Conservation (phyloP, 2,797 vertebrate species). For the Paratrypauchen microcephalus region DNA sequence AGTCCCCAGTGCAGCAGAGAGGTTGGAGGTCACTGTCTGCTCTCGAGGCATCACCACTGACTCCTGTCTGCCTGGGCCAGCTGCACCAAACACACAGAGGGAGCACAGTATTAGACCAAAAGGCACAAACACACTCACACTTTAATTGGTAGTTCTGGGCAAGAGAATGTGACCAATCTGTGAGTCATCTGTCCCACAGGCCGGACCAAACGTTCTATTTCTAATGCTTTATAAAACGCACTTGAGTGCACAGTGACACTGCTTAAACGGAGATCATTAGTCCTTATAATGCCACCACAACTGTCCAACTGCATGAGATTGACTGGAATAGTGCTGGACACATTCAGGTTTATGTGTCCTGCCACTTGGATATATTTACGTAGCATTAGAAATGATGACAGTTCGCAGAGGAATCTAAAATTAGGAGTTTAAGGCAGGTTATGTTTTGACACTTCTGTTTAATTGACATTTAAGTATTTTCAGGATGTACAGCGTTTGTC, state of each 20-base stretch:
- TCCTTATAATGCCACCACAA: slow-evolving; percentile 36
- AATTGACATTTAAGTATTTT: neutral
- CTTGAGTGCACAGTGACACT: slow-evolving; percentile 23
- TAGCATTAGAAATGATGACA: slow-evolving; percentile 1
- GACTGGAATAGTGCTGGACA: slow-evolving; percentile 34
- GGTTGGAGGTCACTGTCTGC: slow-evolving; percentile 61
- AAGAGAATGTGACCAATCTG: slow-evolving; percentile 19
- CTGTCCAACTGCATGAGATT: slow-evolving; percentile 38
- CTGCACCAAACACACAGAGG: slow-evolving; percentile 48
- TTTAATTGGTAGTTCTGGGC: slow-evolving; percentile 34
- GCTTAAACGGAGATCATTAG: slow-evolving; percentile 39
- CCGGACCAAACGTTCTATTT: slow-evolving; percentile 19
- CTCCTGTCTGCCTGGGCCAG: slow-evolving; percentile 39
- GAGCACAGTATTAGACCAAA: neutral
- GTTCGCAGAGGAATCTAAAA: neutral
- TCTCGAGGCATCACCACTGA: slow-evolving; percentile 59
- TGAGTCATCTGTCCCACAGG: slow-evolving; percentile 39
- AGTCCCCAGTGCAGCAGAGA: slow-evolving; percentile 68
- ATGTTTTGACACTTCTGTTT: neutral
- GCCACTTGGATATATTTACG: neutral
- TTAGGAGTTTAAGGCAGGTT: neutral
- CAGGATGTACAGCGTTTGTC: neutral
- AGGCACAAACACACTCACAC: slow-evolving; percentile 20
- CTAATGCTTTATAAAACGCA: slow-evolving; percentile 22
- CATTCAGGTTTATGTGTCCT: slow-evolving; percentile 8